Evolutionary conservation across 2,797 vertebrate species (phyloP).

Genomic region (Valencia hispanica): DNA sequence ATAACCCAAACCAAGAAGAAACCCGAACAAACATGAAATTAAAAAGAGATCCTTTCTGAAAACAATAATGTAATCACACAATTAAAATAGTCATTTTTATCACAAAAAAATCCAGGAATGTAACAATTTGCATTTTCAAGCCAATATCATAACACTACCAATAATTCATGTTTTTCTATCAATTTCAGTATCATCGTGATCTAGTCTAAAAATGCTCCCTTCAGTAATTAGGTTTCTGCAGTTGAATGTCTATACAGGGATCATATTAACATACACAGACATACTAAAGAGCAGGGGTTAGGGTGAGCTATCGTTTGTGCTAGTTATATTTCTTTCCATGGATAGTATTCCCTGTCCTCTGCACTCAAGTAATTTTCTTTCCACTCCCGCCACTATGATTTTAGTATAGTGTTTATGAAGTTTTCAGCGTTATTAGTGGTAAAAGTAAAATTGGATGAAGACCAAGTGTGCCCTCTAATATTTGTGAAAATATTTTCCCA

Average conservation of each 20-base stretch:
- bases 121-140: too few relatives aligned
- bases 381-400: not conserved
- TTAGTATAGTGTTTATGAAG: slow-evolving; percentile 3
- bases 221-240: not conserved
- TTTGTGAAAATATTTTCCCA: slow-evolving; percentile 20
- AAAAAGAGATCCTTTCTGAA: not conserved
- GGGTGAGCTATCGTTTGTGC: not conserved
- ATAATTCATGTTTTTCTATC: not conserved
- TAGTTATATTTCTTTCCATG: not conserved
- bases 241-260: not conserved
- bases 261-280: too few relatives aligned
- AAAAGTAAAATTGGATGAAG: slow-evolving; percentile 1
- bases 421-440: slow-evolving; percentile 18
- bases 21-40: not conserved
- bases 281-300: not conserved
- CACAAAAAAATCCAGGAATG: too few relatives aligned
- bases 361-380: not conserved
- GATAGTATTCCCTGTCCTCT: not conserved
- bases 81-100: too few relatives aligned
- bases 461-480: not conserved
- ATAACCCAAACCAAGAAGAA: not conserved
- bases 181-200: not conserved
- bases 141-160: not conserved
- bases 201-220: not conserved
- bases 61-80: too few relatives aligned